phyloP scores from a whole-genome alignment of 2,888 invertebrate species.

The Cabera pusaria region DNA sequence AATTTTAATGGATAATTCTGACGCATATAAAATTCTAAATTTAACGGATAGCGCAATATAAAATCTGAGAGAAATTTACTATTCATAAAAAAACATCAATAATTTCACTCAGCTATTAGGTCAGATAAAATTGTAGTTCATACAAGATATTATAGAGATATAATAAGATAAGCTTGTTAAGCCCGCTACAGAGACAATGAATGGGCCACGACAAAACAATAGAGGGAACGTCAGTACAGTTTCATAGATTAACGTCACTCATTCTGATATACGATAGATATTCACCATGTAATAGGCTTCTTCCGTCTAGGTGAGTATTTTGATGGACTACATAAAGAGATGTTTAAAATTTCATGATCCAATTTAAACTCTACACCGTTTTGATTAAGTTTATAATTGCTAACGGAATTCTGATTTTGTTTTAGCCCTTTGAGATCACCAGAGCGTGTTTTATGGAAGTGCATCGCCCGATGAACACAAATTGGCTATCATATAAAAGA shows the following conservation, averaged over 20 bases:
- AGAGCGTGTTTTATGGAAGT: slow-evolving; percentile 46
- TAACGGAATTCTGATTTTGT: slow-evolving; percentile 44
- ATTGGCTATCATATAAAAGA: slow-evolving; percentile 48
- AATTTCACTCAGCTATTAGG: too few relatives aligned
- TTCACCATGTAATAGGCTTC: slow-evolving; percentile 36
- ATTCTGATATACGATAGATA: slow-evolving; percentile 36
- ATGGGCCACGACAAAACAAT: slow-evolving; percentile 49
- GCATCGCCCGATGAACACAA: slow-evolving; percentile 53
- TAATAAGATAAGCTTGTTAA: neutral
- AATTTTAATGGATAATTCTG: slow-evolving; percentile 30
- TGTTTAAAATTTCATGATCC: slow-evolving; percentile 6
- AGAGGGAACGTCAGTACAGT: slow-evolving; percentile 63
- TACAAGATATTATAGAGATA: too few relatives aligned
- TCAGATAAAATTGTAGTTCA: too few relatives aligned
- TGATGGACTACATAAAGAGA: slow-evolving; percentile 4
- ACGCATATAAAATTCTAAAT: slow-evolving; percentile 7
- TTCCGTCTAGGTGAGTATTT: slow-evolving; percentile 31
- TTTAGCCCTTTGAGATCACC: slow-evolving; percentile 43
- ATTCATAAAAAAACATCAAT: too few relatives aligned
- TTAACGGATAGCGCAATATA: too few relatives aligned
- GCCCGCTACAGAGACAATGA: slow-evolving; percentile 23
- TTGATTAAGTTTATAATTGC: slow-evolving; percentile 10
- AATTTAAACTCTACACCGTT: slow-evolving; percentile 10
- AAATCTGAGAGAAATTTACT: too few relatives aligned
- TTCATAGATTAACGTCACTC: slow-evolving; percentile 65